Percentiles rank a stretch among this genome's conserved stretches.
Conservation (phyloP, 2,888 invertebrate species). For the Bimastos eiseni region DNA sequence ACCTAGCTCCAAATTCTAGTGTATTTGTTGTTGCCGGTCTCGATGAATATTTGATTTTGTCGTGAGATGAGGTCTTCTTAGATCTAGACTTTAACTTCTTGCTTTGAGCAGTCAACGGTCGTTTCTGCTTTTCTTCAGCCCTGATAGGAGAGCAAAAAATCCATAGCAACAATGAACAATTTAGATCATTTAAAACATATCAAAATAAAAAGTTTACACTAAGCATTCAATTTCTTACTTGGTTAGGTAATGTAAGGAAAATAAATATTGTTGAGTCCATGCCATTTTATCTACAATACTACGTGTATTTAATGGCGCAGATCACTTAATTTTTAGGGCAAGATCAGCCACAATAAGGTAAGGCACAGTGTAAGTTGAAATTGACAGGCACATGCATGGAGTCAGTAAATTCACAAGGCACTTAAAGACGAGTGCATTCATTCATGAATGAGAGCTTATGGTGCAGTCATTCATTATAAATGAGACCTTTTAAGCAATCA, state of each 20-base stretch:
- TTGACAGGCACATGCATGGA: neutral
- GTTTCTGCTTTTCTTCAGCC: neutral
- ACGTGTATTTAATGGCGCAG: neutral
- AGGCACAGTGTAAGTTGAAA: neutral
- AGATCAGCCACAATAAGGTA: neutral
- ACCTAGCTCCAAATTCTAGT: neutral
- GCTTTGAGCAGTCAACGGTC: neutral
- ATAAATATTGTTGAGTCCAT: neutral
- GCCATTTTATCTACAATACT: neutral
- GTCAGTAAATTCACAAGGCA: neutral
- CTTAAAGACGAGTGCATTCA: neutral
- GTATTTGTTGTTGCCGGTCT: neutral
- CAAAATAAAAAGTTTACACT: too few species aligned
- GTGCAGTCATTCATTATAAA: too few species aligned
- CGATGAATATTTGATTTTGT: neutral
- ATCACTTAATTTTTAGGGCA: neutral
- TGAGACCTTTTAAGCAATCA: too few species aligned
- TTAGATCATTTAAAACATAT: neutral
- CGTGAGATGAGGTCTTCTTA: slow-evolving; percentile 1
- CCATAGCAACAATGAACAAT: neutral
- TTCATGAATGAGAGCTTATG: too few species aligned
- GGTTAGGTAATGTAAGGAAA: neutral
- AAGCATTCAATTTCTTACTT: neutral
- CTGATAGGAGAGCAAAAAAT: neutral
- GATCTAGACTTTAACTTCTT: slow-evolving; percentile 5